A percentile compares a stretch with the other conserved stretches of the same genome.
phyloP scores from a whole-genome alignment of 2,888 invertebrate genomes.

The Heliconius ethilla region DNA sequence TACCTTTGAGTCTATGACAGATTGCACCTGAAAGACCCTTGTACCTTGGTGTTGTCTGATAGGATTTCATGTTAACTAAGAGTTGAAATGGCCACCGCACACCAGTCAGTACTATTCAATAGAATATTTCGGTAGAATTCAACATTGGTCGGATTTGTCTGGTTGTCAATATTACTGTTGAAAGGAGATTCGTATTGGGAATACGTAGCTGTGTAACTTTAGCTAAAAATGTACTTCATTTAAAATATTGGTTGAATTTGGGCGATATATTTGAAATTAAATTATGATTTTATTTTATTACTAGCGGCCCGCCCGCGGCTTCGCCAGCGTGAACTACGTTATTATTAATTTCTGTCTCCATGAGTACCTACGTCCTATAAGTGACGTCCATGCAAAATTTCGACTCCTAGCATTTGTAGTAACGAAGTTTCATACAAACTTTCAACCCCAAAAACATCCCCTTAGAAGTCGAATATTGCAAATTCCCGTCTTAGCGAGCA shows the following conservation, averaged over 20 bases:
- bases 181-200: neutral
- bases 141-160: neutral
- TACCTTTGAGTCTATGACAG: conserved; percentile 5
- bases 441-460: too few species aligned
- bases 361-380: too few species aligned
- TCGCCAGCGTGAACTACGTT: too few species aligned
- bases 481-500: too few species aligned
- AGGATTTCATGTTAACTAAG: conserved; percentile 5
- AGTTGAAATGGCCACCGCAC: neutral
- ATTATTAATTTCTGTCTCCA: too few species aligned
- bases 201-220: neutral
- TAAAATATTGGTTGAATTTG: neutral
- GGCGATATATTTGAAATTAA: neutral
- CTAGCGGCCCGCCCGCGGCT: too few species aligned
- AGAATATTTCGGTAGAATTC: neutral
- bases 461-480: too few species aligned
- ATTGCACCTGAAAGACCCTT: conserved; percentile 4
- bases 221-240: neutral
- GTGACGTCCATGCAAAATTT: too few species aligned
- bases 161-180: conserved; percentile 3
- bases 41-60: neutral
- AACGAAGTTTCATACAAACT: too few species aligned
- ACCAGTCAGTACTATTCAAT: neutral
- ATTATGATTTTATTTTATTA: neutral
- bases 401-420: too few species aligned